Conservation (phyloP, 37 sponge, comb jelly and placozoan species). For the Mnemiopsis leidyi region DNA sequence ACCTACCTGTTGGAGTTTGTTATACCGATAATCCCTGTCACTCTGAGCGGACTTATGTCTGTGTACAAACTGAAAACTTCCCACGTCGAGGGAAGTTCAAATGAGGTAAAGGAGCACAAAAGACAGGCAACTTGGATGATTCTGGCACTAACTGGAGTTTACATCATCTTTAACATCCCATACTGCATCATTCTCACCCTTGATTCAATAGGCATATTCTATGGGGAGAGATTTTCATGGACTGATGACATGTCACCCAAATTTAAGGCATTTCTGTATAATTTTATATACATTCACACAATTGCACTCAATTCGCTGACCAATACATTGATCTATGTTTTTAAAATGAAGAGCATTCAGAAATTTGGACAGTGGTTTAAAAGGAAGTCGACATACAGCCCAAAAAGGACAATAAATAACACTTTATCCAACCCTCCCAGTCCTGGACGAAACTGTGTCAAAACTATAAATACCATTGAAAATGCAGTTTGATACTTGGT, state of each 20-base stretch:
- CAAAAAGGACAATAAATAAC: background rate
- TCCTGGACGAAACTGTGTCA: background rate
- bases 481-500: background rate
- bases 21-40: background rate
- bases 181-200: slow-evolving; percentile 44
- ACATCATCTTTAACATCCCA: slow-evolving; percentile 41
- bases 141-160: slow-evolving; percentile 9
- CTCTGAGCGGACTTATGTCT: background rate
- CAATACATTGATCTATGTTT: slow-evolving; percentile 26
- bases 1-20: slow-evolving; percentile 51
- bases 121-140: slow-evolving; percentile 50
- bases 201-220: background rate
- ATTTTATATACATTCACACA: slow-evolving; percentile 61
- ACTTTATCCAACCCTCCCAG: background rate
- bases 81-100: background rate
- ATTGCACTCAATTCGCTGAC: slow-evolving; percentile 43
- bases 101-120: background rate
- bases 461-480: background rate
- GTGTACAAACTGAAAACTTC: slow-evolving; percentile 31
- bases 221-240: background rate
- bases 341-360: slow-evolving; percentile 33
- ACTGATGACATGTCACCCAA: background rate
- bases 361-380: background rate
- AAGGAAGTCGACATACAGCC: background rate
- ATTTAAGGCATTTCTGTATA: background rate